Evolutionary conservation across 2,797 vertebrate genomes (phyloP), one percentile per base, ranked within the genome.

Genomic region (Stomatorhinus walkeri): DNA sequence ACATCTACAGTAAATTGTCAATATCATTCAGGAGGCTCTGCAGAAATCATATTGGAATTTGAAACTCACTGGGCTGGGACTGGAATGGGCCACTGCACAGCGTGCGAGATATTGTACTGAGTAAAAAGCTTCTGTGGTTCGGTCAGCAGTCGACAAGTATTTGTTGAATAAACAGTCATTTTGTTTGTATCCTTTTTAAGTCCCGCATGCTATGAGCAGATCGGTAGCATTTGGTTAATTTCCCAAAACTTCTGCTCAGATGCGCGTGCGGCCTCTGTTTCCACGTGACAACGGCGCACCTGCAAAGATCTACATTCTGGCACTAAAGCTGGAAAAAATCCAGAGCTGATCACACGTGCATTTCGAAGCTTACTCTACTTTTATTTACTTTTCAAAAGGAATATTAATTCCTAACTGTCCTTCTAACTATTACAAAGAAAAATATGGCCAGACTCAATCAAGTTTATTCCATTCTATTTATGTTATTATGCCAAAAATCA

Each of bases 1-100:
- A n/a, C 43, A 88, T 90, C 89, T 90, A 86, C 87, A 91, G 90
- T 90, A 91, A 91, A 90, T 84, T 91, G 64, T 72, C 40, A 56
- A 86, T 90, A 89, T 79, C 64, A 22, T 76, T 48, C 4, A 56
- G 85, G 49, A 76, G 85, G 49, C 10, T 87, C 64, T 8, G 36
- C 79, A 87, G 59, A 46, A 84, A 76, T 59, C 46, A 59, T 10
- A 32, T 54, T 52, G 88, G 52, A 89, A 79, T 89, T 24, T 51
- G 68, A 89, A 10, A 14, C 85, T 43, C 85, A 83, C 43, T 76
- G 85, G 32, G n/a, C 87, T 49, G 4, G 88, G 43, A 89, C 72
- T 61, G 49, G 68, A 72, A 72, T 54, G 84, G 48, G n/a, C 49
- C 89, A 83, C 88, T 90, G 93, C 49, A 89, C 90, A 91, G 90